Conservation (phyloP, 2,797 vertebrate genomes). For the Leptoclinus maculatus region DNA sequence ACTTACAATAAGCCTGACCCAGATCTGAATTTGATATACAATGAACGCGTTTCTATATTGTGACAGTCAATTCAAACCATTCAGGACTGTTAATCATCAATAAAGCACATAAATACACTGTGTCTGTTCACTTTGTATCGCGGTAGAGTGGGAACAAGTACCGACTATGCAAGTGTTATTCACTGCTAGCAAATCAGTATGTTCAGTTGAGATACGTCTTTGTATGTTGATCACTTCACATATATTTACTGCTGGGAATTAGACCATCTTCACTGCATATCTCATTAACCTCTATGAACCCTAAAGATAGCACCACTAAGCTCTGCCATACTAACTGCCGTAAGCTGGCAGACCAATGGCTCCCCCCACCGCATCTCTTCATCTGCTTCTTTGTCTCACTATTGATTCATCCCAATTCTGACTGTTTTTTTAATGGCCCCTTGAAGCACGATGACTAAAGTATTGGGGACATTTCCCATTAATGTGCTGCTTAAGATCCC, state of each 20-base stretch:
- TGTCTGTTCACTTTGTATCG: background rate
- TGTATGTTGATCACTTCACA: conserved; percentile 39
- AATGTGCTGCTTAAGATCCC: conserved; percentile 68
- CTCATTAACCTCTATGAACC: conserved; percentile 63
- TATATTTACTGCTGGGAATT: conserved; percentile 52
- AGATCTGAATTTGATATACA: background rate
- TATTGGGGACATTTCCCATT: conserved; percentile 52
- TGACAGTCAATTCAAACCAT: background rate
- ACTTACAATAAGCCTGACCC: background rate
- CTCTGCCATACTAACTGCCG: conserved; percentile 28
- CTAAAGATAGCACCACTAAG: conserved; percentile 42
- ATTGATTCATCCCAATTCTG: conserved; percentile 61
- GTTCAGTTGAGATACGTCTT: conserved; percentile 27
- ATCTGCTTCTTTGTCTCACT: conserved; percentile 45
- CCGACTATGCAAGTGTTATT: background rate
- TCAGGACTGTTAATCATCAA: background rate
- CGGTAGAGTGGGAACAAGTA: background rate
- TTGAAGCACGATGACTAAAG: conserved; percentile 62
- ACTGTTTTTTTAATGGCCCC: conserved; percentile 56
- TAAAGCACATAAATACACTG: background rate
- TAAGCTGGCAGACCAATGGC: conserved; percentile 8
- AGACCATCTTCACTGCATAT: conserved; percentile 49
- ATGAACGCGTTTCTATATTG: background rate
- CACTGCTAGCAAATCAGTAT: conserved; percentile 10
- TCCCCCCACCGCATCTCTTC: background rate